Base-by-base conservation (phyloP, 2,888 invertebrate species). In the Acheta domesticus region DNA sequence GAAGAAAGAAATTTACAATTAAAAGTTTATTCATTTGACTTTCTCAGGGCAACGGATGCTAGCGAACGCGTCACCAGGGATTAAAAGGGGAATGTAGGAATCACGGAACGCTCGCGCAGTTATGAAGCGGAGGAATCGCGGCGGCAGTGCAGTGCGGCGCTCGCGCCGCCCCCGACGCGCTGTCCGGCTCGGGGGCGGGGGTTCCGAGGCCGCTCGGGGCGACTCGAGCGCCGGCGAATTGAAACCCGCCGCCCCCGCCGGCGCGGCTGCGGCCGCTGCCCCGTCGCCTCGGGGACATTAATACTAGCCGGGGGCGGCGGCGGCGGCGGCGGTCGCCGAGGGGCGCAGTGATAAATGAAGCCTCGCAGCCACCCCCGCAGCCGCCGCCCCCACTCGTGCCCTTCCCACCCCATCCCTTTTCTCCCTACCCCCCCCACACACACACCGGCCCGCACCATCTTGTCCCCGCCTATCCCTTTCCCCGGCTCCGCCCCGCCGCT, bases 281-380 rank as follows among this genome's bases (percentile, higher is more conserved):
- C 62, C n/a, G 14, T 14, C 62, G 62, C 62, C 62, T 62, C 62
- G 62, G 62, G 62, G 62, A 62, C 62, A 62, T 62, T 62, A 62
- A 62, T 62, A 62, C 62, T 62, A n/a, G 62, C 62, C 62, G n/a
- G 62, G 12, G 62, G 62, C 62, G 62, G 62, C 16, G 62, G 36
- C 36, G 36, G 36, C 36, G 8, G 36, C 36, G 36, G 36, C 36
- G 36, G 36, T 36, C n/a, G 62, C 62, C 62, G n/a, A 62, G 62
- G 62, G 62, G 62, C 62, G 62, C 14, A 62, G 62, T 62, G 62
- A 62, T 62, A 62, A 62, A 62, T 62, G 62, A 62, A 62, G n/a
- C 62, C 62, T 62, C 62, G 62, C 62, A 8, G 62, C 62, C n/a
- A n/a, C 16, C n/a, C 62, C 16, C n/a, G 12, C 5, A n/a, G 62